phyloP scores from a whole-genome alignment of 1,140 invertebrate genomes.

The Drosophila nikananu region DNA sequence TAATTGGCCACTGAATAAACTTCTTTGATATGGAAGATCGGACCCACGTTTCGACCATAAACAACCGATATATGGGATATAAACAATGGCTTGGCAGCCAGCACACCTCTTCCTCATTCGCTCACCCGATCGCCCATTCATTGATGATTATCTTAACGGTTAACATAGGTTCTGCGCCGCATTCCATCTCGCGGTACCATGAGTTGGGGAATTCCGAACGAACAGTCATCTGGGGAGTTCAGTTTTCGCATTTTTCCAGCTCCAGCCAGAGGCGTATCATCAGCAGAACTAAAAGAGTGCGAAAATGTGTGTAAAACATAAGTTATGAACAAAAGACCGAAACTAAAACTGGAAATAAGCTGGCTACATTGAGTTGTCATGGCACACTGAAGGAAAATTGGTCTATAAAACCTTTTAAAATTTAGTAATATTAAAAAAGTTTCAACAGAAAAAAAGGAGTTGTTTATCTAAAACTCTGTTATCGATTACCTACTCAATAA shows the following conservation, averaged over 20 bases:
- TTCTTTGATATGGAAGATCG: constrained; percentile 52
- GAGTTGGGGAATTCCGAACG: constrained; percentile 30
- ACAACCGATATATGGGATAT: constrained; percentile 31
- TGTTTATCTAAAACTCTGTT: no score
- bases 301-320: constrained; percentile 7
- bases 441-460: neutral
- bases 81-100: constrained; percentile 35
- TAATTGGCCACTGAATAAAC: constrained; percentile 63
- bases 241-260: neutral
- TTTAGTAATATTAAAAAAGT: neutral
- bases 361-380: constrained; percentile 4
- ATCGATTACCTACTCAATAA: neutral
- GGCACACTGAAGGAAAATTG: neutral
- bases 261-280: no score
- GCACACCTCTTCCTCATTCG: constrained; percentile 30
- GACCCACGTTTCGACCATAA: constrained; percentile 43
- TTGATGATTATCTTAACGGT: constrained; percentile 72
- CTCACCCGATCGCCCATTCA: constrained; percentile 34
- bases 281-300: constrained; percentile 27
- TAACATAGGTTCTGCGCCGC: constrained; percentile 48
- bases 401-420: neutral
- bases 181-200: constrained; percentile 59
- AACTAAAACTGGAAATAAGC: constrained; percentile 7
- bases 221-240: constrained; percentile 31
- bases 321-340: constrained; percentile 16